phyloP scores from a whole-genome alignment of 2,113 vertebrate genomes.

The Asarcornis scutulata region DNA sequence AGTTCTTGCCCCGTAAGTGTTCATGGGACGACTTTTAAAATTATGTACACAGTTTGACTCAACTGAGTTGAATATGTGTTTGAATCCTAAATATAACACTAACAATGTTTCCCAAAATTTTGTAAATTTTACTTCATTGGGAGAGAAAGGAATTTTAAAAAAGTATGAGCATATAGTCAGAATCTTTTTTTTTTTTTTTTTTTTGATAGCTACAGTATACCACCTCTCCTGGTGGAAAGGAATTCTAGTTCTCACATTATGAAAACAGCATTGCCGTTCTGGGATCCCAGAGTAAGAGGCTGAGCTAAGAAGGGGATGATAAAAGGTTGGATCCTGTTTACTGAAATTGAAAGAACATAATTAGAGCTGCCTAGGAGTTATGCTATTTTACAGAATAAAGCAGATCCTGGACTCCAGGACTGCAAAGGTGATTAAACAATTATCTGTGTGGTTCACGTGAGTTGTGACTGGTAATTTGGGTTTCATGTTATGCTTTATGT shows the following conservation, averaged over 20 bases:
- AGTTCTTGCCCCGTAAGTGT: not conserved
- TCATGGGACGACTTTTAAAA: not conserved
- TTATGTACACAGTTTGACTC: not conserved
- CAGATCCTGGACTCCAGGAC: not conserved
- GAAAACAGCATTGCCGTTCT: not conserved
- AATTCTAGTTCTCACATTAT: not conserved
- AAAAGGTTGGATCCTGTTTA: not conserved
- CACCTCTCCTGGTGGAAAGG: not conserved
- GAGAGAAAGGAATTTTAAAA: not conserved
- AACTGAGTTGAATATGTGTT: not conserved
- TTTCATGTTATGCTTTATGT: not conserved
- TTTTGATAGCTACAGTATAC: not conserved
- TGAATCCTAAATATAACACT: not conserved
- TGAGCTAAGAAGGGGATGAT: not conserved
- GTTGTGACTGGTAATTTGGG: not conserved
- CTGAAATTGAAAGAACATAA: not conserved
- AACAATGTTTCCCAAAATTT: not conserved
- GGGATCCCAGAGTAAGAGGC: not conserved
- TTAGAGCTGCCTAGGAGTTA: not conserved
- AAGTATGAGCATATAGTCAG: not conserved
- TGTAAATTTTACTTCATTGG: not conserved
- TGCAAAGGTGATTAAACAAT: not conserved
- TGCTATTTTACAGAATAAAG: not conserved
- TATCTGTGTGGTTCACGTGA: not conserved
- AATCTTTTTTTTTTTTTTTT: not conserved